A percentile compares a stretch with the other conserved stretches of the same genome.
Evolutionary conservation across 2,888 invertebrate species (phyloP).

Genomic region (Macaria notata): DNA sequence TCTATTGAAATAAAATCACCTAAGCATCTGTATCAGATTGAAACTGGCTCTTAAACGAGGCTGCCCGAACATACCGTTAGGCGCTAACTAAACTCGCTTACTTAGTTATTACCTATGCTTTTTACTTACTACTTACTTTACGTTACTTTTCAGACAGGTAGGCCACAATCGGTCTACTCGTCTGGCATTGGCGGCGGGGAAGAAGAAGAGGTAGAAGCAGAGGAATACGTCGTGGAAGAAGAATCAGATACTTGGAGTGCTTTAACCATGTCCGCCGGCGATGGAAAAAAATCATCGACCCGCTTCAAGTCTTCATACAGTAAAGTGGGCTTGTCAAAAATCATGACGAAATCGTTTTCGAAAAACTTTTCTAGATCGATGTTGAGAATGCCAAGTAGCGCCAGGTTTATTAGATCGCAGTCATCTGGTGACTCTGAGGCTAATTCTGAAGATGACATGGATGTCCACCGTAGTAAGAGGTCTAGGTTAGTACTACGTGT

Average conservation of each 20-base stretch:
- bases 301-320: conserved; percentile 33
- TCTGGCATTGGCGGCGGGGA: conserved; percentile 24
- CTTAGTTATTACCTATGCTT: too few relatives aligned
- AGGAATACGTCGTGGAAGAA: conserved; percentile 26
- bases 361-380: conserved; percentile 45
- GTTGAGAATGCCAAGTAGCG: conserved; percentile 35
- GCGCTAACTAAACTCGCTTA: too few relatives aligned
- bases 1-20: too few relatives aligned
- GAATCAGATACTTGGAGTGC: conserved; percentile 52
- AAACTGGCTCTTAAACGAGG: too few relatives aligned
- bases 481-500: conserved; percentile 23
- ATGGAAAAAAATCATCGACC: conserved; percentile 41
- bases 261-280: conserved; percentile 36
- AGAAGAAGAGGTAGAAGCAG: conserved; percentile 40
- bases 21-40: too few relatives aligned
- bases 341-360: conserved; percentile 46
- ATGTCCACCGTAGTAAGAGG: conserved; percentile 43
- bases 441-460: conserved; percentile 52
- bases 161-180: too few relatives aligned
- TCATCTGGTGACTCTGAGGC: conserved; percentile 31
- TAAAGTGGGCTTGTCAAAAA: conserved; percentile 26
- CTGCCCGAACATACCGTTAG: too few relatives aligned
- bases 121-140: too few relatives aligned
- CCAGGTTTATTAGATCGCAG: conserved; percentile 33
- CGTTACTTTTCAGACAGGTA: too few relatives aligned